phyloP scores from a whole-genome alignment of 2,888 invertebrate genomes.

The Allacma fusca region DNA sequence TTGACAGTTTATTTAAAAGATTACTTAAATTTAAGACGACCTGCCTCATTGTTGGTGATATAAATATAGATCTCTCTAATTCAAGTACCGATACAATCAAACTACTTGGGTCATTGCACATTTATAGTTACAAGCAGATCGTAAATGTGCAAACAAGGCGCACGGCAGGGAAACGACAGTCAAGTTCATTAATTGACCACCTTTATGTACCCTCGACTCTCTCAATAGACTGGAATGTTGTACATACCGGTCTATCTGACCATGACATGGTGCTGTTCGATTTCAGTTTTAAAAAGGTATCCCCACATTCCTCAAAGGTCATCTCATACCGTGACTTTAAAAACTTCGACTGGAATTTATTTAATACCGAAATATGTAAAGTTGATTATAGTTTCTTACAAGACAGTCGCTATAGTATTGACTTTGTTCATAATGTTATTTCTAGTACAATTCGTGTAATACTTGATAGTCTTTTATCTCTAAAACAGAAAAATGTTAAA shows the following conservation, averaged over 20 bases:
- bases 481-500: too few relatives aligned
- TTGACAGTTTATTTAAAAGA: not conserved
- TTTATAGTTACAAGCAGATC: not conserved
- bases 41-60: too few relatives aligned
- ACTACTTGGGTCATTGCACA: not conserved
- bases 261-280: not conserved
- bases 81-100: not conserved
- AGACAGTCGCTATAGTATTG: not conserved
- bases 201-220: not conserved
- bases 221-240: not conserved
- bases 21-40: not conserved
- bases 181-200: not conserved
- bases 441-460: too few relatives aligned
- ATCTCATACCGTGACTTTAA: not conserved
- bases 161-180: not conserved
- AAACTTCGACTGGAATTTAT: not conserved
- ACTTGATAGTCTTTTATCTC: too few relatives aligned
- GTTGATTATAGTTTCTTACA: not conserved
- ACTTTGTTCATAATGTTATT: not conserved
- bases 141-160: not conserved
- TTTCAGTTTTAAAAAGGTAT: not conserved
- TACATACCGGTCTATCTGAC: not conserved
- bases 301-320: not conserved
- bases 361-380: constrained; percentile 2
- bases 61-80: too few relatives aligned